These are phyloP conservation scores for Trachymyrmex cornetzi DNA, from an alignment of 1,140 invertebrate genomes.

Conservation along the genomic window DNA sequence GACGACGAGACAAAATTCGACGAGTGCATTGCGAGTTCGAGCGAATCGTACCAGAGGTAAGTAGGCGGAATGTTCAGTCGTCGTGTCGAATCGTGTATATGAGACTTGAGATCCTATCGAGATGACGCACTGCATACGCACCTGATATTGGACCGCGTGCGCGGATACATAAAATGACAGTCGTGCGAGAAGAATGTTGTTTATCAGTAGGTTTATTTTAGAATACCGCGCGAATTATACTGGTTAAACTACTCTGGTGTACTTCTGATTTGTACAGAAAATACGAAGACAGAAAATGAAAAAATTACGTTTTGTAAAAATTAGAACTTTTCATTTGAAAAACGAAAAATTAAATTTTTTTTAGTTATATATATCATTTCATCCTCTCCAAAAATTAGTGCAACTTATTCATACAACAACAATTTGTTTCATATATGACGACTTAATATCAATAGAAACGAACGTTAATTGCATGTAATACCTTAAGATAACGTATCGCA, in stretches of 20 bases:
- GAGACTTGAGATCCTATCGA: constrained; percentile 83
- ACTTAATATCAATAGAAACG: constrained; percentile 4
- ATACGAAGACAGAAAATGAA: neutral
- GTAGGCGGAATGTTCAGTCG: constrained; percentile 83
- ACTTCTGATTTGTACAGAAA: constrained; percentile 22
- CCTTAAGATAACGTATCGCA: neutral
- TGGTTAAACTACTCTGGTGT: constrained; percentile 32
- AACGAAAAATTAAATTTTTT: neutral
- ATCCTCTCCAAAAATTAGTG: neutral
- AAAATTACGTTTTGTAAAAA: neutral
- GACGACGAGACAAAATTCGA: constrained; percentile 61
- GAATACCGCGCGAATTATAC: constrained; percentile 68
- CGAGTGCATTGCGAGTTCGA: constrained; percentile 40
- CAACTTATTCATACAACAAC: constrained; percentile 5
- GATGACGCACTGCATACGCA: constrained; percentile 85
- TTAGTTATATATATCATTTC: neutral
- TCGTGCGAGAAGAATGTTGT: constrained; percentile 67
- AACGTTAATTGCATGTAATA: constrained; percentile 9
- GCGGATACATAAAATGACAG: constrained; percentile 70
- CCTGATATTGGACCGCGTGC: constrained; percentile 84
- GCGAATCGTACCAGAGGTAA: constrained; percentile 63
- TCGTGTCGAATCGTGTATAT: constrained; percentile 73
- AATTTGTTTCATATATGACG: constrained; percentile 16
- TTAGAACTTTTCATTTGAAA: neutral
- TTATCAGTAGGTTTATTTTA: constrained; percentile 82